Evolutionary conservation across 2,888 invertebrate species (phyloP).

Genomic region (Therioaphis trifolii): DNA sequence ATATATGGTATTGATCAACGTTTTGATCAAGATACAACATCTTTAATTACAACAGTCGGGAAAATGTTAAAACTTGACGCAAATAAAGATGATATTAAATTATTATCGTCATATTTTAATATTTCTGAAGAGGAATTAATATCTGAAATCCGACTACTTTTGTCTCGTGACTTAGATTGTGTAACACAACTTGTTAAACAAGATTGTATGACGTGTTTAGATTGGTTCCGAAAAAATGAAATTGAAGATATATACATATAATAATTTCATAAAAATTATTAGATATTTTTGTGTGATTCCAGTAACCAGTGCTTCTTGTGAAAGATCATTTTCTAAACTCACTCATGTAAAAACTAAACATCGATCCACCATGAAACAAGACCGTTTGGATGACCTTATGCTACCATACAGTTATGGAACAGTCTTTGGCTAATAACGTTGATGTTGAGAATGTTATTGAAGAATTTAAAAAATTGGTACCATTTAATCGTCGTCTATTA

Average conservation of each 20-base stretch:
- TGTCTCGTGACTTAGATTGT: no score
- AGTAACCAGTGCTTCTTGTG: slow-evolving; percentile 4
- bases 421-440: background rate
- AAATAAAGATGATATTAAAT: slow-evolving; percentile 4
- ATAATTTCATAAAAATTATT: background rate
- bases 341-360: background rate
- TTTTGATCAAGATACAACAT: slow-evolving; percentile 13
- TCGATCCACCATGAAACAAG: background rate
- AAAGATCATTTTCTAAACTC: background rate
- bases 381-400: background rate
- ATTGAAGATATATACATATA: background rate
- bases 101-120: background rate
- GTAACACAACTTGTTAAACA: no score
- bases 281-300: slow-evolving; percentile 7
- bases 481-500: slow-evolving; percentile 5
- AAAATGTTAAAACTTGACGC: background rate
- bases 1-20: no score
- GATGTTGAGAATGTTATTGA: background rate
- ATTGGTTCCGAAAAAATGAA: background rate
- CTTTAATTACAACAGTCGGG: background rate
- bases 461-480: slow-evolving; percentile 9
- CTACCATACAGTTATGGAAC: no score
- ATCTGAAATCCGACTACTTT: no score
- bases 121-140: background rate
- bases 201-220: no score